A percentile compares a stretch with the other conserved stretches of the same genome.
Evolutionary conservation across 2,888 invertebrate genomes (phyloP).

Genomic region (Ceraclea dissimilis): DNA sequence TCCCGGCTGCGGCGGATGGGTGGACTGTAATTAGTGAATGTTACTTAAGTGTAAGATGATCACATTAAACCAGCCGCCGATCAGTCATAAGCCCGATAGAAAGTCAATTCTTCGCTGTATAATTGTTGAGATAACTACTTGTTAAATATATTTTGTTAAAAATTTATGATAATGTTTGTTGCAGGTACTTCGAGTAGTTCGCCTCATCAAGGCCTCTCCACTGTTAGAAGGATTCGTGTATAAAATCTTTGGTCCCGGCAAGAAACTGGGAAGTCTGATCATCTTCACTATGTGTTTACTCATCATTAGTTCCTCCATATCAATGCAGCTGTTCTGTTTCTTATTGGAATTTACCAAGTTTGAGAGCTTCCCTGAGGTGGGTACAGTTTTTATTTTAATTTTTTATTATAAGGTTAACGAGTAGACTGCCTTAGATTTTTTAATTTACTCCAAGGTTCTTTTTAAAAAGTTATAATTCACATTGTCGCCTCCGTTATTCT

Average conservation of each 20-base stretch:
- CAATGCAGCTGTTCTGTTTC: slow-evolving; percentile 98
- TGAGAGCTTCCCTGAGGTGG: slow-evolving; percentile 94
- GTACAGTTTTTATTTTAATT: too few relatives aligned
- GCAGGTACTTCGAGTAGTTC: slow-evolving; percentile 86
- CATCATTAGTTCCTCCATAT: slow-evolving; percentile 97
- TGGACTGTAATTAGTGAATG: too few relatives aligned
- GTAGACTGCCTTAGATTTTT: too few relatives aligned
- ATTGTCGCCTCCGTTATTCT: too few relatives aligned
- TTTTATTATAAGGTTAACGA: too few relatives aligned
- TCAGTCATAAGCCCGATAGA: too few relatives aligned
- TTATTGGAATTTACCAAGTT: slow-evolving; percentile 93
- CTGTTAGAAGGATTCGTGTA: slow-evolving; percentile 97
- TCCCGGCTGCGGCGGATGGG: too few relatives aligned
- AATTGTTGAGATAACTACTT: too few relatives aligned
- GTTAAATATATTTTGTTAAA: background rate
- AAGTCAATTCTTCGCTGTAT: too few relatives aligned
- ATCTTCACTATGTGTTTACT: slow-evolving; percentile 99
- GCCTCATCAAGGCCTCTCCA: slow-evolving; percentile 97
- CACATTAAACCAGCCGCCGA: too few relatives aligned
- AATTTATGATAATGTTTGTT: slow-evolving; percentile 28
- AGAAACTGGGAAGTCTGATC: slow-evolving; percentile 98
- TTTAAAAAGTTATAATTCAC: too few relatives aligned
- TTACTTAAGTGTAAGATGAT: too few relatives aligned
- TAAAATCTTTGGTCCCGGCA: slow-evolving; percentile 89
- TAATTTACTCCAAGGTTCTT: background rate